Conservation (phyloP, 2,888 invertebrate species). For the Pachliopta kotzebuea region DNA sequence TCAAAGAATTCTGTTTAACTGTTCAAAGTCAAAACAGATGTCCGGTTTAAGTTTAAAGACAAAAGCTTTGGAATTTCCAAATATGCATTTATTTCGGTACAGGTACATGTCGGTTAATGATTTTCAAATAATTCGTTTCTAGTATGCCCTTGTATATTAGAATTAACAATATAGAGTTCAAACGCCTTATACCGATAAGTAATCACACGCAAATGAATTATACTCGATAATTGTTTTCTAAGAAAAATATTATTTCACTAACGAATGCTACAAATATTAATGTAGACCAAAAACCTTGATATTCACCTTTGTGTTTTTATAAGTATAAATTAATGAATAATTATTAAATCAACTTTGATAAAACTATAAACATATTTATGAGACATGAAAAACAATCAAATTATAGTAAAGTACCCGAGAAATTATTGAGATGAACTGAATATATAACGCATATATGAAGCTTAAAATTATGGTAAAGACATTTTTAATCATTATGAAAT, state of each 20-base stretch:
- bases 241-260: conserved; percentile 9
- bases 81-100: not conserved
- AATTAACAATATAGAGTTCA: conserved; percentile 17
- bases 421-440: no score
- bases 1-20: not conserved
- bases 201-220: conserved; percentile 22
- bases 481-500: no score
- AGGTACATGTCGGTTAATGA: not conserved
- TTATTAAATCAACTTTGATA: no score
- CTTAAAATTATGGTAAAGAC: no score
- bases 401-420: no score
- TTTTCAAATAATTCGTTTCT: conserved; percentile 5
- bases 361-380: no score
- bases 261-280: not conserved
- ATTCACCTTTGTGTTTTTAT: no score
- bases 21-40: conserved; percentile 18
- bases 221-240: conserved; percentile 23
- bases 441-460: no score
- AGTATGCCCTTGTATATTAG: not conserved
- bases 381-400: no score
- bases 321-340: no score
- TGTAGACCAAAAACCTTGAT: no score
- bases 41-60: conserved; percentile 1
- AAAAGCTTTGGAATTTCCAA: not conserved
- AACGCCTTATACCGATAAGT: conserved; percentile 15